Evolutionary conservation across 2,113 vertebrate genomes (phyloP).

Genomic region (Sciurus niger): DNA sequence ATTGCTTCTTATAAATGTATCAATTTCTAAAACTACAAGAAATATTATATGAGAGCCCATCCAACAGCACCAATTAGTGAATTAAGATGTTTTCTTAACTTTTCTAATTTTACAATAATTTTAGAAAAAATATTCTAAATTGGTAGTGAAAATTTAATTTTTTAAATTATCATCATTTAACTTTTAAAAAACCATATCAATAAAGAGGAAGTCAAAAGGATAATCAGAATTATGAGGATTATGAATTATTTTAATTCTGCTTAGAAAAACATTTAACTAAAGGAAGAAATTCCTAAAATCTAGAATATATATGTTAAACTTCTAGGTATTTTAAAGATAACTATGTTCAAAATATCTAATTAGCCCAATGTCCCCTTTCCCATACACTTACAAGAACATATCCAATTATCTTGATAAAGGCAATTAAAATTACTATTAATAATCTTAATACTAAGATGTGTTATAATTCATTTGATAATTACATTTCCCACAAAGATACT

Average conservation of each 20-base stretch:
- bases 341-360: conserved; percentile 82
- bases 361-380: conserved; percentile 75
- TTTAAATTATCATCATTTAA: conserved; percentile 15
- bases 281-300: conserved; percentile 57
- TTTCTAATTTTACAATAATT: conserved; percentile 41
- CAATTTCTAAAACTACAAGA: conserved; percentile 33
- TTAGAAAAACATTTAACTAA: conserved; percentile 64
- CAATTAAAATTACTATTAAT: conserved; percentile 87
- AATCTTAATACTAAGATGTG: conserved; percentile 82
- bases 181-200: background rate
- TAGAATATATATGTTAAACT: conserved; percentile 66
- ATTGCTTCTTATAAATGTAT: background rate
- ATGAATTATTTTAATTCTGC: conserved; percentile 48
- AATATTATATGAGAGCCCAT: conserved; percentile 13
- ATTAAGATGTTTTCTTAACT: conserved; percentile 51
- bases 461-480: conserved; percentile 88
- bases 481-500: conserved; percentile 86
- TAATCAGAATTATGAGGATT: conserved; percentile 13
- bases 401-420: conserved; percentile 85
- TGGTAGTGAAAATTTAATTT: conserved; percentile 38
- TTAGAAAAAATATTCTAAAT: background rate
- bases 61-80: background rate
- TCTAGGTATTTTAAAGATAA: conserved; percentile 81
- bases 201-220: conserved; percentile 21
- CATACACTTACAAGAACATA: conserved; percentile 78